Conservation (phyloP, 2,888 invertebrate species). For the Conistra vaccinii region DNA sequence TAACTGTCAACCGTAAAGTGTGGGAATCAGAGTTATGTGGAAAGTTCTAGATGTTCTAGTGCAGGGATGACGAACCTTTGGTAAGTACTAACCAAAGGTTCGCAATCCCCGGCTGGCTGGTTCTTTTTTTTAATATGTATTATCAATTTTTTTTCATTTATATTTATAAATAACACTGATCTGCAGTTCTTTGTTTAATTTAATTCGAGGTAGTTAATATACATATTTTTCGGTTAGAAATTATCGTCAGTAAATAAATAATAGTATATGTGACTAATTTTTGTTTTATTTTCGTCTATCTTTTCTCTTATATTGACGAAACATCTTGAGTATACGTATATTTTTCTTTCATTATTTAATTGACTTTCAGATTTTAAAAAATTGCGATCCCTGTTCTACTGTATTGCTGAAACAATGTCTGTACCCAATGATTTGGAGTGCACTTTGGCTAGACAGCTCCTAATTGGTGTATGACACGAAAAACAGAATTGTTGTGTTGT, state of each 20-base stretch:
- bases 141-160: no score
- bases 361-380: neutral
- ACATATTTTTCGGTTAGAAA: neutral
- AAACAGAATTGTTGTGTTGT: neutral
- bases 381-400: neutral
- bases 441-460: conserved; percentile 37
- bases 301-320: neutral
- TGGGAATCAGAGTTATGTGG: conserved; percentile 35
- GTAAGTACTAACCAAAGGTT: neutral
- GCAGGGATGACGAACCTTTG: neutral
- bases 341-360: no score
- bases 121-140: no score
- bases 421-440: conserved; percentile 48
- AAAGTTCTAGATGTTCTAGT: conserved; percentile 43
- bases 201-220: neutral
- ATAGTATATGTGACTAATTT: neutral
- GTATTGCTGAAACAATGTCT: conserved; percentile 29
- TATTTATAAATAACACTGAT: no score
- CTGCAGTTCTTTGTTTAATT: no score
- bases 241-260: neutral
- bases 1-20: conserved; percentile 46
- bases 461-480: conserved; percentile 38
- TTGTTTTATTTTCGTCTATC: neutral
- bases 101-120: no score
- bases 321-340: no score